Evolutionary conservation across 2,797 vertebrate genomes (phyloP), one percentile per base, ranked within the genome.

Genomic region (Synanceia verrucosa): DNA sequence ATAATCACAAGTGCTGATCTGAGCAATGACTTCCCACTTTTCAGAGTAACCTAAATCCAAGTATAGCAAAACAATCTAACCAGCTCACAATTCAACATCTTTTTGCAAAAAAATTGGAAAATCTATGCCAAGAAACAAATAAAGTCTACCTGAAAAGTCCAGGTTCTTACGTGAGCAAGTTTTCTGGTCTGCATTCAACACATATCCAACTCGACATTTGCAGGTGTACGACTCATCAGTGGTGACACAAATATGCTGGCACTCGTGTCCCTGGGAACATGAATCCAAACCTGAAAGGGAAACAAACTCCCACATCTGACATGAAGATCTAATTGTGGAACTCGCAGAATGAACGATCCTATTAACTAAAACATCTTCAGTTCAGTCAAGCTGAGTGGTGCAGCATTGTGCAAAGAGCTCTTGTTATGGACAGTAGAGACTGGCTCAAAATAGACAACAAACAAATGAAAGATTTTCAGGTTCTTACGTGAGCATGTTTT

Each of bases 401-500:
- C 24, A n/a, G 9, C 13, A 34, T 14, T 4, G 1, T 24, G 28
- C 1, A 34, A 53, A 29, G 0, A 53, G 33, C 16, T 47, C 14
- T 34, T 14, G 9, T 7, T 26, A 16, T 31, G 50, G 18, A 52
- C 26, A 19, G 3, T 34, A 16, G 51, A 10, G 23, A 56, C 19
- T 18, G 9, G 5, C 7, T 19, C 44, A 50, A 18, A 28, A 43
- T 12, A 18, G 12, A 5, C 3, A 46, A 37, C 34, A 52, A 28
- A 59, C 23, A 2, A 16, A 37, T 48, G 24, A 47, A 53, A 72
- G 55, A 57, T 26, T 28, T 46, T 24, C n/a, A 48, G n/a, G 37
- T 62, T 73, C 93, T 93, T 78, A 93, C 90, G 85, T 79, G 92
- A 91, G 73, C 94, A 95, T 0, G 89, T 94, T 72, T 85, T 94